These are phyloP conservation scores for Vesta saturnalis DNA, from an alignment of 2,888 invertebrate genomes.

Conservation along the genomic window DNA sequence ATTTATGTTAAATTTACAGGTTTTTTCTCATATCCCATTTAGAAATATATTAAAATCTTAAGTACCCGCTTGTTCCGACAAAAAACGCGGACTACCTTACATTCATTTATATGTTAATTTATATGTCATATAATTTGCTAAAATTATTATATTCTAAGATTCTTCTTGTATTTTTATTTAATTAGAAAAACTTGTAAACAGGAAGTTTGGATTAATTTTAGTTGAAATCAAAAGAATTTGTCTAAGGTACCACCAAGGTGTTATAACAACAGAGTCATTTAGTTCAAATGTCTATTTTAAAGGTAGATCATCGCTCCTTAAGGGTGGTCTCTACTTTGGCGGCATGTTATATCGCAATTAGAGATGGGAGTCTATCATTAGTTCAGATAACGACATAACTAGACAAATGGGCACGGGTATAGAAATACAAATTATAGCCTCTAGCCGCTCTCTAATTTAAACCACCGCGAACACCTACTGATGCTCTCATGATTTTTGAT, in stretches of 20 bases:
- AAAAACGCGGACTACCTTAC: slow-evolving; percentile 24
- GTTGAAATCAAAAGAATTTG: neutral
- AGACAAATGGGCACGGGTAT: slow-evolving; percentile 62
- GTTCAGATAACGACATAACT: slow-evolving; percentile 61
- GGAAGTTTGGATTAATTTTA: neutral
- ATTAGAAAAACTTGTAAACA: slow-evolving; percentile 4
- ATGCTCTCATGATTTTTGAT: slow-evolving; percentile 34
- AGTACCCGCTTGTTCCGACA: slow-evolving; percentile 36
- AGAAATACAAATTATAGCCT: slow-evolving; percentile 58
- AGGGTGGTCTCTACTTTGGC: slow-evolving; percentile 58
- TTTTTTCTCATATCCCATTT: slow-evolving; percentile 34
- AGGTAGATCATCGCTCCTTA: slow-evolving; percentile 34
- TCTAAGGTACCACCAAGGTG: slow-evolving; percentile 11
- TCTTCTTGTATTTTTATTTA: slow-evolving; percentile 16
- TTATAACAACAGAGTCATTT: slow-evolving; percentile 30
- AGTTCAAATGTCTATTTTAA: slow-evolving; percentile 47
- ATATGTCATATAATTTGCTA: slow-evolving; percentile 36
- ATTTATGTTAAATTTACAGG: slow-evolving; percentile 38
- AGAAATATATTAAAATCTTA: slow-evolving; percentile 39
- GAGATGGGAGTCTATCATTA: slow-evolving; percentile 61
- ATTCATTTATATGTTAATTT: slow-evolving; percentile 38
- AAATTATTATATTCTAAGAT: slow-evolving; percentile 32
- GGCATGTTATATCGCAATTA: slow-evolving; percentile 57
- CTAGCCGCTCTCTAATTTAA: slow-evolving; percentile 61
- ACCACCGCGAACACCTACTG: slow-evolving; percentile 51